These are phyloP conservation scores for Linnaemya vulpina DNA, from an alignment of 2,888 invertebrate genomes.

Conservation along the genomic window DNA sequence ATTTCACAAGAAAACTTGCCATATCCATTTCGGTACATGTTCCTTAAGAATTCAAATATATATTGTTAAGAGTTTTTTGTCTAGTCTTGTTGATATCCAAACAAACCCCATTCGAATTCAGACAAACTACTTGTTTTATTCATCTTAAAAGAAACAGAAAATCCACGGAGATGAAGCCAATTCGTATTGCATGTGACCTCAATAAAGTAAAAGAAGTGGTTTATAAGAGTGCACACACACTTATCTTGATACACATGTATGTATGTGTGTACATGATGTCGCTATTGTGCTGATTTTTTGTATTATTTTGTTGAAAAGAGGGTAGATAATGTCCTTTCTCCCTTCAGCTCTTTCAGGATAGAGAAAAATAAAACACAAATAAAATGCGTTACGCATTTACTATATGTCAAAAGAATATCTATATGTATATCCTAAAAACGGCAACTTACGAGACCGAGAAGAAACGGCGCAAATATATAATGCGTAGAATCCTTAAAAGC, in stretches of 20 bases:
- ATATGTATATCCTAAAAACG: neutral
- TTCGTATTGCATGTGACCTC: conserved; percentile 61
- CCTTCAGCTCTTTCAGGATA: conserved; percentile 40
- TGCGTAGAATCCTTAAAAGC: conserved; percentile 57
- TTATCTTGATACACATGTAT: neutral
- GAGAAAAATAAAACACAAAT: conserved; percentile 33
- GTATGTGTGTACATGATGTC: neutral
- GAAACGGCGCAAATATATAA: conserved; percentile 63
- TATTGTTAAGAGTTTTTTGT: conserved; percentile 54
- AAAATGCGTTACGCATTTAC: conserved; percentile 70
- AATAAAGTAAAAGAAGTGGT: conserved; percentile 45
- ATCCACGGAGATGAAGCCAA: conserved; percentile 63
- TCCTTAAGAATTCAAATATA: conserved; percentile 38
- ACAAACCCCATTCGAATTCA: conserved; percentile 37
- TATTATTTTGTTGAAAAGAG: conserved; percentile 62
- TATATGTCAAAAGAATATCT: conserved; percentile 48
- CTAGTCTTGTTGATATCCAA: conserved; percentile 58
- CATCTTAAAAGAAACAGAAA: conserved; percentile 6
- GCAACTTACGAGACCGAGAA: neutral
- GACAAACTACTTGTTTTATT: conserved; percentile 53
- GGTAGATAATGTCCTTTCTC: conserved; percentile 59
- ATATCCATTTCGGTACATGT: conserved; percentile 29
- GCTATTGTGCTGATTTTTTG: conserved; percentile 33
- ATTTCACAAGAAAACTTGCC: conserved; percentile 21
- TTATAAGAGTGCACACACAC: conserved; percentile 2